A percentile compares a stretch with the other conserved stretches of the same genome.
phyloP scores from a whole-genome alignment of 2,113 vertebrate species.

The Tychaedon coryphoeus region DNA sequence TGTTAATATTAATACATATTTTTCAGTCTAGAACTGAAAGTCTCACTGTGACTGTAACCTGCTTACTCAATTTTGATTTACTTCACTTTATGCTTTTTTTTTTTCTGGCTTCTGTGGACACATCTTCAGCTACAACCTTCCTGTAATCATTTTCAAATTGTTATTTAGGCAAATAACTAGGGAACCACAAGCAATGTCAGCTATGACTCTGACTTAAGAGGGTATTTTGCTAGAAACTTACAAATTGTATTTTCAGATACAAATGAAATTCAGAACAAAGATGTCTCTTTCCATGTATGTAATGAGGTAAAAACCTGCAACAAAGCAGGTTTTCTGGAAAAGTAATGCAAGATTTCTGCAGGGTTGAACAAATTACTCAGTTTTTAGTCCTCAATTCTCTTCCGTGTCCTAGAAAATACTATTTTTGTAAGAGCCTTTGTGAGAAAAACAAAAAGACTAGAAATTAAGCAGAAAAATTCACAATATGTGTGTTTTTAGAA shows the following conservation, averaged over 20 bases:
- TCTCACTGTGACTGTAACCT: neutral
- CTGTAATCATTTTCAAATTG: neutral
- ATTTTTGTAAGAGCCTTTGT: neutral
- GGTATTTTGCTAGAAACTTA: neutral
- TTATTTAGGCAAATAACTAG: neutral
- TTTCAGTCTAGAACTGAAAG: neutral
- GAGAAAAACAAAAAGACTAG: neutral
- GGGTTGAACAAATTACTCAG: neutral
- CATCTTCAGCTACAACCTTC: neutral
- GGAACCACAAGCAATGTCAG: neutral
- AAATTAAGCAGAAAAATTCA: neutral
- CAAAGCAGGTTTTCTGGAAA: neutral
- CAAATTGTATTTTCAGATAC: fast-evolving
- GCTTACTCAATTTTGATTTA: neutral
- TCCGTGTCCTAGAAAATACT: neutral
- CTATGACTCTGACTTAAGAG: neutral
- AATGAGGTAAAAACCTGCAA: neutral
- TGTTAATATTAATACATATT: neutral
- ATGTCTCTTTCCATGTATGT: neutral
- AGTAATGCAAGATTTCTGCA: neutral
- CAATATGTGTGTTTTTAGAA: neutral
- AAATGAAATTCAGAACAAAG: neutral
- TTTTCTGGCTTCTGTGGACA: neutral
- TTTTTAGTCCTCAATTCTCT: neutral
- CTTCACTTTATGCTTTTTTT: neutral